Evolutionary conservation across 2,888 invertebrate genomes (phyloP).

Genomic region (Andricus curvator): DNA sequence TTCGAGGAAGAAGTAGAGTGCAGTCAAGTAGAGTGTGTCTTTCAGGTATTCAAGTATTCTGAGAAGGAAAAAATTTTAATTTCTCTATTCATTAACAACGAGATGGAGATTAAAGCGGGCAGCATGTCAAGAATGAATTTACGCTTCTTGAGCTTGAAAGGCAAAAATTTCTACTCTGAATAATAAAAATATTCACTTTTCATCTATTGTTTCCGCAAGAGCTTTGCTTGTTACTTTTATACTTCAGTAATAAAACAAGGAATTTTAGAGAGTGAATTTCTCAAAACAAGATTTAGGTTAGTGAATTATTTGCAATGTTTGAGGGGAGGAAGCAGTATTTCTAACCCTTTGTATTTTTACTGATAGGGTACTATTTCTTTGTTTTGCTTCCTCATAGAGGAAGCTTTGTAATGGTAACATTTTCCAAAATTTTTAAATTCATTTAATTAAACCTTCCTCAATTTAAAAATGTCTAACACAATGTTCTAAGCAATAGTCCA

Average conservation of each 20-base stretch:
- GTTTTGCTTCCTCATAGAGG: too few relatives aligned
- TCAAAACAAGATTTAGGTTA: background rate
- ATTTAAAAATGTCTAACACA: too few relatives aligned
- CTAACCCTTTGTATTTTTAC: too few relatives aligned
- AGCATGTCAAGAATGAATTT: background rate
- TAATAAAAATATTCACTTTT: slow-evolving; percentile 10
- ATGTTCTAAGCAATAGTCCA: too few relatives aligned
- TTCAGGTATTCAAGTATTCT: background rate
- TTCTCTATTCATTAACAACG: slow-evolving; percentile 15
- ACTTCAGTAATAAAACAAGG: background rate
- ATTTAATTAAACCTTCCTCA: too few relatives aligned
- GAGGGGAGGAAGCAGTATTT: too few relatives aligned
- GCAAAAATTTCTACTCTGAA: background rate
- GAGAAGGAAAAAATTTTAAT: background rate
- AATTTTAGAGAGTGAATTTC: background rate
- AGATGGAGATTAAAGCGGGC: background rate
- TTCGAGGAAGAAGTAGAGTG: background rate
- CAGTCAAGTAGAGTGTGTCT: background rate
- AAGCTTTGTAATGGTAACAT: too few relatives aligned
- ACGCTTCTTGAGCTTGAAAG: slow-evolving; percentile 7
- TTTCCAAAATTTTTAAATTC: too few relatives aligned
- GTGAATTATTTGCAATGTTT: too few relatives aligned
- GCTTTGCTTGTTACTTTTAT: background rate
- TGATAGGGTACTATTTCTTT: too few relatives aligned
- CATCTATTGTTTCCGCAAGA: background rate